Conservation (phyloP, 2,113 vertebrate genomes). For the Camarhynchus parvulus region DNA sequence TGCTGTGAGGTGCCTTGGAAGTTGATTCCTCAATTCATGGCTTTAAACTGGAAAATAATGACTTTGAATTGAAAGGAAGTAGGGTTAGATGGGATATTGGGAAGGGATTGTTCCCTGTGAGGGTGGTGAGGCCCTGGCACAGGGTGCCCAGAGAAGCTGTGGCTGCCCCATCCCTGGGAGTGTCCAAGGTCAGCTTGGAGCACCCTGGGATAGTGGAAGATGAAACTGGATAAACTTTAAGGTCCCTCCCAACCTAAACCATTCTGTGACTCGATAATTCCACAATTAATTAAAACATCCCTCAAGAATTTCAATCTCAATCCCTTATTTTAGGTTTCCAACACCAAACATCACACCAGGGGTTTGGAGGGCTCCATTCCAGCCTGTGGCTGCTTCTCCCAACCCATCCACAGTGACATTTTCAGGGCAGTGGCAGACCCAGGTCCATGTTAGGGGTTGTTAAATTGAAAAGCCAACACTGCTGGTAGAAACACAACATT, state of each 20-base stretch:
- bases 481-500: background rate
- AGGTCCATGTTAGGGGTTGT: background rate
- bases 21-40: background rate
- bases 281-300: background rate
- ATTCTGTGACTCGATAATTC: background rate
- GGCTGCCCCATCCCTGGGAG: background rate
- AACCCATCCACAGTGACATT: accelerated
- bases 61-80: background rate
- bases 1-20: background rate
- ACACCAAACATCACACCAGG: background rate
- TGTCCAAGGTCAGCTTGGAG: background rate
- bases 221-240: background rate
- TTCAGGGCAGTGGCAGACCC: background rate
- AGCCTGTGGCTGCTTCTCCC: background rate
- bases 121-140: background rate
- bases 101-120: background rate
- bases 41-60: background rate
- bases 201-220: accelerated
- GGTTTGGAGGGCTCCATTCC: background rate
- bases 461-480: background rate
- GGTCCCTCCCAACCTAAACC: background rate
- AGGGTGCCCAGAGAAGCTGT: background rate
- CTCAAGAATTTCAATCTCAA: background rate
- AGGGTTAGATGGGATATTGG: background rate
- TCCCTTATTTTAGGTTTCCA: background rate